Base-by-base conservation (phyloP, 2,888 invertebrate genomes). In the Coelinius sp. region DNA sequence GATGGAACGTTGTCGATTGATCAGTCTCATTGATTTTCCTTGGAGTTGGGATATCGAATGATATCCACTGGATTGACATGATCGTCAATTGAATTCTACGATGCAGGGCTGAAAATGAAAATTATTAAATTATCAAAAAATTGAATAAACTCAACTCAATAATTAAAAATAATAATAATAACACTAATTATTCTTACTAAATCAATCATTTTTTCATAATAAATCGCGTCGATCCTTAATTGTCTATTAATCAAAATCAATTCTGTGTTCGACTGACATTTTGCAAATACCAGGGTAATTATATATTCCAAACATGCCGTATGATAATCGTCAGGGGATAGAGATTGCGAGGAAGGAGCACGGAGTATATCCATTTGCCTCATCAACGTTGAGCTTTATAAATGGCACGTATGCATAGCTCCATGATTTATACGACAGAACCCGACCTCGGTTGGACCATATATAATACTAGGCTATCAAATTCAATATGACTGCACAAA, bases 351-450 rank as follows among this genome's bases (percentile, higher is more conserved):
- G 59, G 31, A 59, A 59, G 59, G 35, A 59, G 35, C 31, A 20
- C 17, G 17, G 59, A 14, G 59, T 25, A 38, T 41, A 38, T 63
- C 68, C 62, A 68, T 68, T 68, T 68, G 68, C 46, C 68, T 68
- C 59, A 62, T 68, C 59, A 68, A 68, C 68, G 53, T 67, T 62
- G 59, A 68, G 68, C 62, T 59, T 68, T 68, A 68, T 68, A 62
- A 62, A 27, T 68, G 62, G 44, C 56, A 25, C 44, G 46, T 14
- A 25, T 59, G 20, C 68, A 68, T 12, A n/a, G 46, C 41, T 68
- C 27, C 68, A 44, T 68, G 68, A 68, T 68, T 68, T 68, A 68
- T 68, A 62, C 44, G 68, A 68, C 62, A 68, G 49, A 62, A 31
- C 44, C 12, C 59, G 68, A 59, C 68, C 62, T 44, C 62, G 62